Percentiles rank a stretch among this genome's conserved stretches.
Conservation (phyloP, 2,797 vertebrate genomes). For the Falco berigora region DNA sequence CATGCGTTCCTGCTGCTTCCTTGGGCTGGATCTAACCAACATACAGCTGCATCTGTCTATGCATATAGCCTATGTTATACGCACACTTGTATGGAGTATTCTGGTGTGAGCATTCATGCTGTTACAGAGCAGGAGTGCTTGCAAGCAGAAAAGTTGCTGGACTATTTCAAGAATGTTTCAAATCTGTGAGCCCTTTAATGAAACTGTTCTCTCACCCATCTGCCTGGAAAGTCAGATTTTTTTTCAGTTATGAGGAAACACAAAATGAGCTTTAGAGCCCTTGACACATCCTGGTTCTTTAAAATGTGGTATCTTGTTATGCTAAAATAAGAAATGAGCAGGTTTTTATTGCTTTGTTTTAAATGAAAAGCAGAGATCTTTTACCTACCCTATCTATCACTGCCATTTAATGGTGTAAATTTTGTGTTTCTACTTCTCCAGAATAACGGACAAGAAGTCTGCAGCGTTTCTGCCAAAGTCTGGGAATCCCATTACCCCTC, state of each 20-base stretch:
- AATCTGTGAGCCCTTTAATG: not conserved
- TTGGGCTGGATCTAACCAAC: not conserved
- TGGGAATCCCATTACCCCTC: not conserved
- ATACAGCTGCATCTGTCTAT: accelerated
- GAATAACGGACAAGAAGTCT: not conserved
- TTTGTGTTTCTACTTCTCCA: not conserved
- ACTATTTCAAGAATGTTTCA: not conserved
- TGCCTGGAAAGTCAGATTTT: not conserved
- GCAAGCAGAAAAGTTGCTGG: not conserved
- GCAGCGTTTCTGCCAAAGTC: not conserved
- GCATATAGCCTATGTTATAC: not conserved
- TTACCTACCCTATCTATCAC: not conserved
- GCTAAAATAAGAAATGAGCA: not conserved
- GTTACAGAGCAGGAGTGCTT: not conserved
- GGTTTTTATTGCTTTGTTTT: not conserved
- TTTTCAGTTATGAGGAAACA: not conserved
- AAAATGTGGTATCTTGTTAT: not conserved
- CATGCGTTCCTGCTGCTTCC: not conserved
- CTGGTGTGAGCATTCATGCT: not conserved
- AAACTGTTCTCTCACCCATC: not conserved
- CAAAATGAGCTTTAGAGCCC: not conserved
- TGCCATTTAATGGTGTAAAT: not conserved
- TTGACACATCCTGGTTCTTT: not conserved
- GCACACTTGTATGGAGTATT: not conserved
- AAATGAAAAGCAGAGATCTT: not conserved